Base-by-base conservation (phyloP, 2,888 invertebrate species). In the Oconnorella tubifera region DNA sequence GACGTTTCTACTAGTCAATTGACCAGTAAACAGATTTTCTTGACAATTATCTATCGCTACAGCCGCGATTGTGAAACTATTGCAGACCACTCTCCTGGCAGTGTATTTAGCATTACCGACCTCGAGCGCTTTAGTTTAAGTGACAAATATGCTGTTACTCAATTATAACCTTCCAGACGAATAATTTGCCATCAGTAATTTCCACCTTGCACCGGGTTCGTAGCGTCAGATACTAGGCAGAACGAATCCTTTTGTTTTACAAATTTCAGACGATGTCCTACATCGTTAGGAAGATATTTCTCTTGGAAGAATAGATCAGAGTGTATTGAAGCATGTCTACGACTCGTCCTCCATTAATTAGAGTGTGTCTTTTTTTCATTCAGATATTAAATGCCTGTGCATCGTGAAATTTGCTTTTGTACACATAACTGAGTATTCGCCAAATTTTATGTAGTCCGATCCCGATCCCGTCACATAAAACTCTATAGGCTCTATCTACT, bases 1-100 rank as follows among this genome's bases (percentile, higher is more conserved):
- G 25, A 51, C 53, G 6, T 23, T 10, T 6, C 53, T 19, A 6
- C 14, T 51, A 25, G 53, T 19, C 4, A 51, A 27, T 25, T 51
- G 53, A 6, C 53, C 53, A 19, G 53, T 19, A 51, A 51, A 51
- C 14, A 51, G 25, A 51, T 51, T 51, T 51, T 10, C 53, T 6
- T 51, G 53, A 10, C 14, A 19, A 27, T 23, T 19, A 25, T 51
- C 53, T 23, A 10, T 19, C 6, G 10, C 25, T 19, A 19, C 53
- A 51, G 25, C 25, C 4, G 53, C 14, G 6, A 51, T 23, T 6
- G 53, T 51, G 25, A 19, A 51, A 6, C 14, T 25, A 23, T 51
- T 51, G 53, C 53, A 51, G 6, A 51, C 25, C 6, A 51, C 53
- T 51, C 53, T 19, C 4, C 53, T 19, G 6, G 25, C 4, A 51